Base-by-base conservation (phyloP, 2,113 vertebrate species). In the Athene noctua region DNA sequence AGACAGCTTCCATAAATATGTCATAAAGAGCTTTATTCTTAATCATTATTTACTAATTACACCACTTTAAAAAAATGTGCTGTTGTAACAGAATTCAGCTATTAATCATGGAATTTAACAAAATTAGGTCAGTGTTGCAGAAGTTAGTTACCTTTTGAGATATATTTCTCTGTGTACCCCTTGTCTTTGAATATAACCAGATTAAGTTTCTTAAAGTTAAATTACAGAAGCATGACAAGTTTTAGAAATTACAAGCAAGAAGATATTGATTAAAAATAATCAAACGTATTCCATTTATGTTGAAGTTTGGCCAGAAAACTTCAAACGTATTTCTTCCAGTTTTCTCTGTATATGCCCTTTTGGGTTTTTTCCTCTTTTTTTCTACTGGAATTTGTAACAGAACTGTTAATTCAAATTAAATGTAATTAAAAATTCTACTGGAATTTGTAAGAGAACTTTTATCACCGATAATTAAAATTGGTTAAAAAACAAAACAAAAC, bases 361-460 rank as follows among this genome's bases (percentile, higher is more conserved):
- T 17, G 1, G 5, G 0, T 1, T 9, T 44, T 54, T 74, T 32
- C 0, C 1, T 11, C 1, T 6, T 25, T 38, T 32, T 51, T 36
- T 10, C 29, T 36, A 1, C 26, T 26, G 57, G 13, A 51, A n/a
- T 72, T 70, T 71, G n/a, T n/a, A n/a, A n/a, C n/a, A n/a, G 13
- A 54, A 18, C 4, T 36, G n/a, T n/a, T n/a, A n/a, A n/a, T n/a
- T n/a, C n/a, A n/a, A n/a, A n/a, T n/a, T n/a, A n/a, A n/a, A n/a
- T n/a, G n/a, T n/a, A n/a, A n/a, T n/a, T n/a, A n/a, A n/a, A n/a
- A n/a, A n/a, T 36, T 10, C 29, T 36, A 1, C 26, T 26, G 57
- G 13, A 51, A n/a, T 72, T 70, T 71, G 3, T 70, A 55, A 78
- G 27, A 40, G 13, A 54, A 18, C 4, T 36, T 58, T 6, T 67